phyloP scores from a whole-genome alignment of 2,888 invertebrate species.

The Conops quadrifasciatus region DNA sequence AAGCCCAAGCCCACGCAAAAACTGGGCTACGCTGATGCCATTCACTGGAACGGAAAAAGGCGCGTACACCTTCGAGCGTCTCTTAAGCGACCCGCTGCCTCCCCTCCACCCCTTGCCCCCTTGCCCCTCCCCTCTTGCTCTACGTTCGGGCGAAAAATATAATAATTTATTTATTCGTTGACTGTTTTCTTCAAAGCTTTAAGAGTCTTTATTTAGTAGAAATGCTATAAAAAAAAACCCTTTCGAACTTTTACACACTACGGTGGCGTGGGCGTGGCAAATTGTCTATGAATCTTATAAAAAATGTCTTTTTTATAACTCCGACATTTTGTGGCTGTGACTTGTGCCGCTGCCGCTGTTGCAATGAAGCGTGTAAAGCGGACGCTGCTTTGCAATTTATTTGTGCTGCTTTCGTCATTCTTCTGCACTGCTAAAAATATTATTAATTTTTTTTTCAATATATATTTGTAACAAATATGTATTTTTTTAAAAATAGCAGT shows the following conservation, averaged over 20 bases:
- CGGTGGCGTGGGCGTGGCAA: no score
- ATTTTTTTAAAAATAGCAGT: background rate
- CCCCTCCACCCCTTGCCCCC: background rate
- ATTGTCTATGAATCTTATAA: no score
- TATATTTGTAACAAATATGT: background rate
- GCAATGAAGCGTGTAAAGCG: slow-evolving; percentile 10
- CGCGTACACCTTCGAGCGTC: background rate
- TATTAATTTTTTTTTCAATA: background rate
- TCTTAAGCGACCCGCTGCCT: background rate
- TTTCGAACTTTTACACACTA: no score
- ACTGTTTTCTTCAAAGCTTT: background rate
- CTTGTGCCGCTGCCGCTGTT: background rate
- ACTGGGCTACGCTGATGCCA: background rate
- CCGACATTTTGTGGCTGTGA: background rate
- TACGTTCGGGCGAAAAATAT: background rate
- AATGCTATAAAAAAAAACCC: no score
- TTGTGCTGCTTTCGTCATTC: background rate
- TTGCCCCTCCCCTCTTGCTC: background rate
- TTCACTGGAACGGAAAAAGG: slow-evolving; percentile 17
- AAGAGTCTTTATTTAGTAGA: no score
- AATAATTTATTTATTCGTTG: background rate
- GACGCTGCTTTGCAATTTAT: background rate
- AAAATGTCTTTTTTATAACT: background rate
- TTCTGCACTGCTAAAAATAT: background rate
- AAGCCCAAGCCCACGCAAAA: background rate